A percentile compares a stretch with the other conserved stretches of the same genome.
phyloP scores from a whole-genome alignment of 2,113 vertebrate genomes.

The Morone chrysops region DNA sequence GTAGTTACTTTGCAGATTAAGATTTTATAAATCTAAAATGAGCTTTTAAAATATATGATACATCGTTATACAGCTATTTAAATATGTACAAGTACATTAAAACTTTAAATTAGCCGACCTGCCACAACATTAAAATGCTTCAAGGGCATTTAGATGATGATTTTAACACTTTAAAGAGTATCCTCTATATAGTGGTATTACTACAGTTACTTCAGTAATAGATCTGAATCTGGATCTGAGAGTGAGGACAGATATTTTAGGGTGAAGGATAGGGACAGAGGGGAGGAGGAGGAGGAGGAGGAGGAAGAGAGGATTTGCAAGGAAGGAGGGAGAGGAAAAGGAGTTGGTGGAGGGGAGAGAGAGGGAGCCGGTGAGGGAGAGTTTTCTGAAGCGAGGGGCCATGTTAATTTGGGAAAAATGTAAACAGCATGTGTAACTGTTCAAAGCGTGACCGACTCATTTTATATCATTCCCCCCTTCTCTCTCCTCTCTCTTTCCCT shows the following conservation, averaged over 20 bases:
- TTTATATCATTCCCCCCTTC: slow-evolving; percentile 86
- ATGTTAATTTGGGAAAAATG: slow-evolving; percentile 91
- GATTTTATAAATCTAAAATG: background rate
- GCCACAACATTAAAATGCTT: background rate
- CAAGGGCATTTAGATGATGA: background rate
- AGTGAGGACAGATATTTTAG: slow-evolving; percentile 54
- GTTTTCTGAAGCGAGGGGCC: slow-evolving; percentile 86
- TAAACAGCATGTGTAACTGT: slow-evolving; percentile 91
- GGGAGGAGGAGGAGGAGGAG: slow-evolving; percentile 46
- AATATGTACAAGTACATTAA: background rate
- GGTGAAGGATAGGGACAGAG: slow-evolving; percentile 54
- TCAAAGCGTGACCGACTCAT: slow-evolving; percentile 90
- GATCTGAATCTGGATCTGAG: slow-evolving; percentile 32
- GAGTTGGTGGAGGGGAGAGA: slow-evolving; percentile 58
- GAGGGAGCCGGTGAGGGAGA: slow-evolving; percentile 66
- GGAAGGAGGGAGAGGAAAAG: slow-evolving; percentile 69
- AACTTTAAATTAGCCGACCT: background rate
- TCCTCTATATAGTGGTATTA: background rate
- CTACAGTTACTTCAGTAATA: background rate
- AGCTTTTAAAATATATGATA: background rate
- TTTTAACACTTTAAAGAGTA: background rate
- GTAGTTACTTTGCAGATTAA: background rate
- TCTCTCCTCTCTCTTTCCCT: slow-evolving; percentile 73
- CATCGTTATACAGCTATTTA: background rate
- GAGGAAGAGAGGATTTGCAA: slow-evolving; percentile 60